These are phyloP conservation scores for Conus betulinus DNA, from an alignment of 1,140 invertebrate genomes.

Conservation along the genomic window DNA sequence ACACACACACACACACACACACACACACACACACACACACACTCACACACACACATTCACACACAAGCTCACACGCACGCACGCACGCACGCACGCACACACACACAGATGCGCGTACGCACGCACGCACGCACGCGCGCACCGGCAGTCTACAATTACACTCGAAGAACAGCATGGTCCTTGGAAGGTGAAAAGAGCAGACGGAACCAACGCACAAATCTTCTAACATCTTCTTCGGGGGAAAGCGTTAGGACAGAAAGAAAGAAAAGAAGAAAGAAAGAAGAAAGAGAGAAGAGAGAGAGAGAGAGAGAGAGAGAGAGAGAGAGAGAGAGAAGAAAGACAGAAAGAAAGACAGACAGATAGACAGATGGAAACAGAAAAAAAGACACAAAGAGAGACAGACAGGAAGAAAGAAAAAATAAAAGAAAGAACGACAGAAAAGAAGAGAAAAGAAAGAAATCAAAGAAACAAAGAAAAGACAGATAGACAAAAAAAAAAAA, in stretches of 20 bases:
- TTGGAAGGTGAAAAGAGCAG: neutral
- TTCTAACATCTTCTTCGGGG: neutral
- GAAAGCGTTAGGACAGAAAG: neutral
- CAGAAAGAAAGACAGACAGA: neutral
- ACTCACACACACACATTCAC: neutral
- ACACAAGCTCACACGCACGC: neutral
- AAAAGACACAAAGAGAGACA: neutral
- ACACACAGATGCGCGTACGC: neutral
- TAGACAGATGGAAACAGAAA: neutral
- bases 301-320: neutral
- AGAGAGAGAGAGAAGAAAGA: neutral
- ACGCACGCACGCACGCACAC: neutral
- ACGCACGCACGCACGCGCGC: neutral
- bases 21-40: neutral
- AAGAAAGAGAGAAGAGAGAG: neutral
- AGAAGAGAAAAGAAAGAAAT: neutral
- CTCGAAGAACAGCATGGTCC: too few species aligned
- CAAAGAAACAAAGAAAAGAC: neutral
- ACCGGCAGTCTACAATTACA: neutral
- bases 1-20: too few species aligned
- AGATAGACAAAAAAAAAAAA: neutral
- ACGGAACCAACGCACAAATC: neutral
- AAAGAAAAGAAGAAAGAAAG: neutral
- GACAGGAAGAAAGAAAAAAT: neutral
- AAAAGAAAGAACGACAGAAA: neutral